Evolutionary conservation across 2,797 vertebrate genomes (phyloP).

Genomic region (Galagoides demidoff): DNA sequence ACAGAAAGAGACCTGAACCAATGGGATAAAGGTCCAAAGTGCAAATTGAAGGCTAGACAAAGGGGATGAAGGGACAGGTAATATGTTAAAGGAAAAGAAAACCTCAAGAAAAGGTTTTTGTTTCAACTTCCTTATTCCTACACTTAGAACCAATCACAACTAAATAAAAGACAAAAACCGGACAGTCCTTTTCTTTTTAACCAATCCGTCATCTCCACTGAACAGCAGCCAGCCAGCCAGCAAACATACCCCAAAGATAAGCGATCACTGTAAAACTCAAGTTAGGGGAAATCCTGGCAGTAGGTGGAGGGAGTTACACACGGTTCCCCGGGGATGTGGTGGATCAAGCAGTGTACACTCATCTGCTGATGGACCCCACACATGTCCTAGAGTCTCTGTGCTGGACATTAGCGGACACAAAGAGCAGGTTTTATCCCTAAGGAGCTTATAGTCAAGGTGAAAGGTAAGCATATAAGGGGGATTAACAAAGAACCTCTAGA

Average conservation of each 20-base stretch:
- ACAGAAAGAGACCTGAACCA: neutral
- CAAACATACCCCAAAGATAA: neutral
- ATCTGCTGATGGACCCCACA: neutral
- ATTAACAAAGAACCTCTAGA: constrained; percentile 45
- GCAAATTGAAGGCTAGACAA: neutral
- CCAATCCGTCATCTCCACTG: neutral
- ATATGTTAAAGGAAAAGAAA: neutral
- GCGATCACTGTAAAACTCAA: neutral
- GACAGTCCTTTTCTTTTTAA: neutral
- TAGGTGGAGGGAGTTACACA: neutral
- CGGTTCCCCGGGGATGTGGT: neutral
- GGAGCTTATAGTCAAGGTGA: constrained; percentile 59
- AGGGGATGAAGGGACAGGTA: neutral
- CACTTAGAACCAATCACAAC: neutral
- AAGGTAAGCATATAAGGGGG: constrained; percentile 29
- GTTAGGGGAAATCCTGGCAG: neutral
- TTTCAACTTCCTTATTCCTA: neutral
- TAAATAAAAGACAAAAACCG: neutral
- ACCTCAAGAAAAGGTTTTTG: neutral
- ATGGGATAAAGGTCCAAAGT: neutral
- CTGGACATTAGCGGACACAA: neutral
- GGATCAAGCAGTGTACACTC: neutral
- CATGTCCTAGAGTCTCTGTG: neutral
- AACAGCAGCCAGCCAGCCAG: neutral
- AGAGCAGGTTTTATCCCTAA: constrained; percentile 3